Percentiles rank a stretch among this genome's conserved stretches.
Conservation (phyloP, 2,797 vertebrate genomes). For the Etheostoma perlongum region DNA sequence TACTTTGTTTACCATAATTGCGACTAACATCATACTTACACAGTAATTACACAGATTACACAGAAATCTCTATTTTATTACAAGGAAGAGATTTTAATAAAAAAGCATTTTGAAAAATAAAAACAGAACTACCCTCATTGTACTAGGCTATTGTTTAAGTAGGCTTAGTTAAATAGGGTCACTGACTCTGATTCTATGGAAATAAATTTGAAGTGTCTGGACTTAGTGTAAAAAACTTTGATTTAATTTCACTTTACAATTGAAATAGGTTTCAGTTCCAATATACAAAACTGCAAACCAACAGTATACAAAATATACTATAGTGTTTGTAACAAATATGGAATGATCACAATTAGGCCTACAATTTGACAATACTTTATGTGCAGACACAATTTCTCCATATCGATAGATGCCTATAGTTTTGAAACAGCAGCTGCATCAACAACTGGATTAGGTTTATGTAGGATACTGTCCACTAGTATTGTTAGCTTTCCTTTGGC, state of each 20-base stretch:
- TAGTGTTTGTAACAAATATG: background rate
- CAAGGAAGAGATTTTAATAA: background rate
- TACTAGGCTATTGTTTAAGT: background rate
- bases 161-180: too few relatives aligned
- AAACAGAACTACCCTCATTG: background rate
- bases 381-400: background rate
- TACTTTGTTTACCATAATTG: background rate
- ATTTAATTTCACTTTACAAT: background rate
- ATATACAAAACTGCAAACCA: background rate
- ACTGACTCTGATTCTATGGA: background rate
- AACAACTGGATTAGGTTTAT: constrained; percentile 17
- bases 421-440: constrained; percentile 21
- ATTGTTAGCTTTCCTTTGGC: constrained; percentile 12
- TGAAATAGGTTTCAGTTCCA: background rate
- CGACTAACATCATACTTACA: background rate
- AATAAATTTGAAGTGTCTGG: background rate
- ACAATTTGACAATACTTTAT: background rate
- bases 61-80: background rate
- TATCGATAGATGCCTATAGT: background rate
- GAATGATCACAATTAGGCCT: background rate
- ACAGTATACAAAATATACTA: background rate
- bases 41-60: background rate
- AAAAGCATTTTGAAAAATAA: background rate
- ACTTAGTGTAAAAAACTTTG: background rate
- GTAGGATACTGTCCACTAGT: background rate